A percentile compares a stretch with the other conserved stretches of the same genome.
phyloP scores from a whole-genome alignment of 2,888 invertebrate species.

The Phortica okadai region DNA sequence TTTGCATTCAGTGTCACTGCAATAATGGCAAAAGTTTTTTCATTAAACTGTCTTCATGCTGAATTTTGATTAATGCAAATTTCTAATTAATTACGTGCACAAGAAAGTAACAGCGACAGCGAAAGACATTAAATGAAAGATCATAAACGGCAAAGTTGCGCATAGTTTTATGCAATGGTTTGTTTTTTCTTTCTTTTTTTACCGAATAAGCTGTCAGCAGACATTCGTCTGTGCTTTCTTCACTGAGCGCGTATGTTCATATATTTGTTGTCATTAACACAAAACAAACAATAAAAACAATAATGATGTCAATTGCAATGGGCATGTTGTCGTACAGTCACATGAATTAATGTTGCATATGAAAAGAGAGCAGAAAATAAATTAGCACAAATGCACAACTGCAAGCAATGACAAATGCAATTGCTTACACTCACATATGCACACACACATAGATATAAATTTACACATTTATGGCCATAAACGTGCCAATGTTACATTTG shows the following conservation, averaged over 20 bases:
- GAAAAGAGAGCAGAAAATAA: slow-evolving; percentile 40
- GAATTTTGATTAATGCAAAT: slow-evolving; percentile 38
- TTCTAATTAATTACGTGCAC: slow-evolving; percentile 19
- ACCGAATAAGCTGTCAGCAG: too few species aligned
- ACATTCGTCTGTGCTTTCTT: too few species aligned
- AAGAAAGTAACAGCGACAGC: too few species aligned
- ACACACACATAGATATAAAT: slow-evolving; percentile 6
- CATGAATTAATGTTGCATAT: too few species aligned
- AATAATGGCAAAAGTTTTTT: slow-evolving; percentile 62
- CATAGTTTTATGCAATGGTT: background rate
- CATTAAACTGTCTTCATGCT: slow-evolving; percentile 53
- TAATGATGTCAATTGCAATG: background rate
- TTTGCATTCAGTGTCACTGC: slow-evolving; percentile 58
- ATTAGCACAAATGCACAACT: slow-evolving; percentile 42
- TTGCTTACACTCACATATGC: background rate
- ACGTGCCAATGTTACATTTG: slow-evolving; percentile 49
- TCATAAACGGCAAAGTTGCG: background rate
- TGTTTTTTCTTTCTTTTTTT: background rate
- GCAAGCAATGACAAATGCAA: slow-evolving; percentile 26
- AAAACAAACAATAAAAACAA: too few species aligned
- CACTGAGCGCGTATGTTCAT: too few species aligned
- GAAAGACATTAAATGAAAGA: background rate
- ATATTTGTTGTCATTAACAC: too few species aligned
- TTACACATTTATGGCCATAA: slow-evolving; percentile 12
- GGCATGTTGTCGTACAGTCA: background rate